Percentiles rank a stretch among this genome's conserved stretches.
phyloP scores from a whole-genome alignment of 2,888 invertebrate genomes.

The Octodonta nipae region DNA sequence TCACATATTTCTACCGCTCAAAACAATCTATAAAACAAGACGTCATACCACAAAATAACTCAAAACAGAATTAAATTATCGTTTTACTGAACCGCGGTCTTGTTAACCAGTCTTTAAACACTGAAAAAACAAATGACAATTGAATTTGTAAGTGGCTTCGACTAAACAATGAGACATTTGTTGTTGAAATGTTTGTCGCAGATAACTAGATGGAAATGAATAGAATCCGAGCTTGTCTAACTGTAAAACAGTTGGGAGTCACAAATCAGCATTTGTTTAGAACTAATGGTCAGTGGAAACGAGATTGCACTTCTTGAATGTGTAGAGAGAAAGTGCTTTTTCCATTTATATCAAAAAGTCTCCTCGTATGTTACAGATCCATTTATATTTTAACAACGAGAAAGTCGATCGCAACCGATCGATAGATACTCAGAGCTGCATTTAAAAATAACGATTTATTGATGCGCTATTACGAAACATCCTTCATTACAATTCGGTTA shows the following conservation, averaged over 20 bases:
- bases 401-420: slow-evolving; percentile 23
- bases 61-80: slow-evolving; percentile 18
- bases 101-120: slow-evolving; percentile 1
- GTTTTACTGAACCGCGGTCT: slow-evolving; percentile 8
- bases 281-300: slow-evolving; percentile 15
- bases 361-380: slow-evolving; percentile 28
- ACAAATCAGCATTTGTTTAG: slow-evolving; percentile 24
- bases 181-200: slow-evolving; percentile 14
- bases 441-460: no score
- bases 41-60: slow-evolving; percentile 16
- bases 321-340: slow-evolving; percentile 31
- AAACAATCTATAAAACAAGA: slow-evolving; percentile 14
- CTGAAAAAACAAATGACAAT: slow-evolving; percentile 6
- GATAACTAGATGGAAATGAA: slow-evolving; percentile 14
- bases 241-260: slow-evolving; percentile 17
- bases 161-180: slow-evolving; percentile 14
- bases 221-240: slow-evolving; percentile 15
- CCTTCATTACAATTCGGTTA: no score
- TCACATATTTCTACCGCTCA: slow-evolving; percentile 10
- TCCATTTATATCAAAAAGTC: slow-evolving; percentile 29
- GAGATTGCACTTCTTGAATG: no score
- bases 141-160: slow-evolving; percentile 14
- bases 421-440: slow-evolving; percentile 7
- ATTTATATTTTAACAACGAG: slow-evolving; percentile 27
- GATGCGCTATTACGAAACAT: no score